Conservation (phyloP, 1,140 invertebrate genomes). For the Cyclina sinensis region DNA sequence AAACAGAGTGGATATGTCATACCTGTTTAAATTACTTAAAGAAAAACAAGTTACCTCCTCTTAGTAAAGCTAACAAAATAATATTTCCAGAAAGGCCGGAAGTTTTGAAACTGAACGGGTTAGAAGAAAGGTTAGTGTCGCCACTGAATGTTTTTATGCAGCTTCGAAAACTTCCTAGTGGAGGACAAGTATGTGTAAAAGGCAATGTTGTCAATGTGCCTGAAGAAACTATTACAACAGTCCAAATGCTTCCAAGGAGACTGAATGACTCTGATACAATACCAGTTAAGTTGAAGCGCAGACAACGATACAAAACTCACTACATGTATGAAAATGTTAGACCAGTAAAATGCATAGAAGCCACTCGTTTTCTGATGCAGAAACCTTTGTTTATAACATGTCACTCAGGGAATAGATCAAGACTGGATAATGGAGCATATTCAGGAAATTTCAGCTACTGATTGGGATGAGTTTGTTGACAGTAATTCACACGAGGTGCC, state of each 20-base stretch:
- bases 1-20: conserved; percentile 42
- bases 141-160: conserved; percentile 65
- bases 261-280: too few species aligned
- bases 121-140: conserved; percentile 65
- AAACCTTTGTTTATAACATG: conserved; percentile 56
- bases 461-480: background rate
- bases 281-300: too few species aligned
- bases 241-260: too few species aligned
- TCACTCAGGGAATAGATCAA: conserved; percentile 25
- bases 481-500: background rate
- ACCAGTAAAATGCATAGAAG: conserved; percentile 57
- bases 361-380: conserved; percentile 47
- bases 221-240: conserved; percentile 59
- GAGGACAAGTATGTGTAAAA: conserved; percentile 49
- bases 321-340: conserved; percentile 64
- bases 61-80: conserved; percentile 11
- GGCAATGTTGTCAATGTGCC: conserved; percentile 73
- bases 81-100: conserved; percentile 36
- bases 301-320: conserved; percentile 54
- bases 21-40: conserved; percentile 57
- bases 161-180: conserved; percentile 49
- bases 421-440: conserved; percentile 6
- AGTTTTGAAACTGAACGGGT: conserved; percentile 45
- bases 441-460: background rate
- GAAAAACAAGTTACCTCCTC: conserved; percentile 36